Evolutionary conservation across 2,888 invertebrate genomes (phyloP).

Genomic region (Panorpa germanica): DNA sequence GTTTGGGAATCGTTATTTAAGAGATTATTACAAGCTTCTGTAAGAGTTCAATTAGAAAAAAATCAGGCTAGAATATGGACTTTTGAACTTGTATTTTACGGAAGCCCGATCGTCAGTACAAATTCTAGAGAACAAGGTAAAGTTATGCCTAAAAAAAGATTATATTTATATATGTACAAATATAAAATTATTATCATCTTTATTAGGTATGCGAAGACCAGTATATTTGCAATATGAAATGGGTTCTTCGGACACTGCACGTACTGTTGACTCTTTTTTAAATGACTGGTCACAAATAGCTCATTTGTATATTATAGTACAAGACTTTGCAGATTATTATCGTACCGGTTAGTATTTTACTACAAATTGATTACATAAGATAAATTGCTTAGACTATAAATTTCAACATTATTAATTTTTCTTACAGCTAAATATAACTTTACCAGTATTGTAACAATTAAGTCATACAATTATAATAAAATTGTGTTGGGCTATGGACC

Average conservation of each 20-base stretch:
- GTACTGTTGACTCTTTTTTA: slow-evolving; percentile 70
- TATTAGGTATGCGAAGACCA: slow-evolving; percentile 57
- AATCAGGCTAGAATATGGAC: slow-evolving; percentile 71
- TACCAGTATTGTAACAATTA: slow-evolving; percentile 57
- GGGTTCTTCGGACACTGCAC: slow-evolving; percentile 59
- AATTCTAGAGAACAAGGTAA: slow-evolving; percentile 68
- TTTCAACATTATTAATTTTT: slow-evolving; percentile 9
- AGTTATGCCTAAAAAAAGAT: too few relatives aligned
- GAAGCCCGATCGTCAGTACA: slow-evolving; percentile 58
- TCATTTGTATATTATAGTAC: slow-evolving; percentile 68
- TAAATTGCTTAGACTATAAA: slow-evolving; percentile 4
- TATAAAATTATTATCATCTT: slow-evolving; percentile 2
- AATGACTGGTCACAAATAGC: slow-evolving; percentile 89
- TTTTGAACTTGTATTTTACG: slow-evolving; percentile 74
- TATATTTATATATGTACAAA: neutral
- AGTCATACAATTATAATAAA: slow-evolving; percentile 85
- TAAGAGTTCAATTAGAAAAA: slow-evolving; percentile 59
- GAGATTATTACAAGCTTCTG: slow-evolving; percentile 64
- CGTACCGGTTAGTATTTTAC: slow-evolving; percentile 35
- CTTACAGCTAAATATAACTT: slow-evolving; percentile 38
- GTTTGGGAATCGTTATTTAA: slow-evolving; percentile 49
- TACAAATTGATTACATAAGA: neutral
- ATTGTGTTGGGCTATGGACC: slow-evolving; percentile 79
- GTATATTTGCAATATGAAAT: slow-evolving; percentile 84
- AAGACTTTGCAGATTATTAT: slow-evolving; percentile 65